Percentiles rank a stretch among this genome's conserved stretches.
Evolutionary conservation across 2,888 invertebrate genomes (phyloP).

Genomic region (Drosophila quinaria): DNA sequence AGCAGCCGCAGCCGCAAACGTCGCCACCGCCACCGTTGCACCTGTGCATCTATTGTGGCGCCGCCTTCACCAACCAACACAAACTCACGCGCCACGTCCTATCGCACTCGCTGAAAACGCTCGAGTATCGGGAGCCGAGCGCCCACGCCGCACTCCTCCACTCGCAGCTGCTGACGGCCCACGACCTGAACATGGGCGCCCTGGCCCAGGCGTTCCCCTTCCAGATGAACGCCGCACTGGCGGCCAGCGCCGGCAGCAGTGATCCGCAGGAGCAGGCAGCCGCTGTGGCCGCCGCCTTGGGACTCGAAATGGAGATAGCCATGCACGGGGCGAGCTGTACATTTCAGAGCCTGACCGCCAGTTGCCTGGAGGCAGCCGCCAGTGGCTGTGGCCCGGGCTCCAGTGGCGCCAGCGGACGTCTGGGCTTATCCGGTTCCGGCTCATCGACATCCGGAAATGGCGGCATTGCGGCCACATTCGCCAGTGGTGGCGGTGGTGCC

Average conservation of each 20-base stretch:
- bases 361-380: conserved; percentile 71
- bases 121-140: conserved; percentile 92
- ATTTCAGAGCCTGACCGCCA: conserved; percentile 69
- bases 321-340: conserved; percentile 75
- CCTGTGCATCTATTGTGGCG: conserved; percentile 95
- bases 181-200: conserved; percentile 82
- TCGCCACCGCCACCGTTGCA: conserved; percentile 79
- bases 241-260: conserved; percentile 80
- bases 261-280: conserved; percentile 84
- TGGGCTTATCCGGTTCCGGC: conserved; percentile 60
- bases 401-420: conserved; percentile 58
- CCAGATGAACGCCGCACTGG: conserved; percentile 84
- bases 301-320: conserved; percentile 82
- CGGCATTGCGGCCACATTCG: conserved; percentile 62
- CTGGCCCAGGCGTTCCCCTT: conserved; percentile 85
- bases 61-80: conserved; percentile 95
- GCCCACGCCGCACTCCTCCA: conserved; percentile 87
- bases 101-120: conserved; percentile 94
- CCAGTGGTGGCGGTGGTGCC: conserved; percentile 58
- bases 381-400: conserved; percentile 62
- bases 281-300: conserved; percentile 82
- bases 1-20: conserved; percentile 68
- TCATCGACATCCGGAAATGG: conserved; percentile 85
- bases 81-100: conserved; percentile 95
- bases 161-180: conserved; percentile 87